Conservation (phyloP, 2,113 vertebrate genomes). For the Nanorana parkeri region DNA sequence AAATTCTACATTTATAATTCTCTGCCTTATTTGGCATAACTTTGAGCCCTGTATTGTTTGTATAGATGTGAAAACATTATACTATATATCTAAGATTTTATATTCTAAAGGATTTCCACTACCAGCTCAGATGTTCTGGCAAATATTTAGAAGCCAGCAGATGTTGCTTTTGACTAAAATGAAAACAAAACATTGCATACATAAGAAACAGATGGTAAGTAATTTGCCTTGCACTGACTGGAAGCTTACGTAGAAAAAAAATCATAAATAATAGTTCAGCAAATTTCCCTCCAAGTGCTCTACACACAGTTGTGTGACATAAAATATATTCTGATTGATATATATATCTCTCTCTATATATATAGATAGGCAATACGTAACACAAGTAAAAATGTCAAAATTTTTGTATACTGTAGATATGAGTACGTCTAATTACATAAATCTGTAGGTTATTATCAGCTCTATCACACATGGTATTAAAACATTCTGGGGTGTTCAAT, state of each 20-base stretch:
- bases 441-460: too few species aligned
- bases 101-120: constrained; percentile 34
- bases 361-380: too few species aligned
- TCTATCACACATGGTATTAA: too few species aligned
- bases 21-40: too few species aligned
- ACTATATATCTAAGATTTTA: constrained; percentile 9
- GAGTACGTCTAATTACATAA: too few species aligned
- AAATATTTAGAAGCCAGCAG: constrained; percentile 57
- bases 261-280: constrained; percentile 34
- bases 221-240: constrained; percentile 44
- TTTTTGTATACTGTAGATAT: too few species aligned
- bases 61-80: neutral
- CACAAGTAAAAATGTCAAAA: too few species aligned
- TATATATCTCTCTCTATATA: too few species aligned
- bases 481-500: too few species aligned
- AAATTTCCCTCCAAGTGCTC: constrained; percentile 26
- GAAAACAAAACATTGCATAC: constrained; percentile 54
- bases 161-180: constrained; percentile 55
- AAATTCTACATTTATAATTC: too few species aligned
- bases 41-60: too few species aligned
- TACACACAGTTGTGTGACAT: constrained; percentile 3
- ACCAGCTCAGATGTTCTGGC: constrained; percentile 31
- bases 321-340: too few species aligned
- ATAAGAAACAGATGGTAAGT: constrained; percentile 54
- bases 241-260: constrained; percentile 24